Percentiles rank a stretch among this genome's conserved stretches.
Conservation (phyloP, 2,113 vertebrate genomes). For the Emydura subglobosa region DNA sequence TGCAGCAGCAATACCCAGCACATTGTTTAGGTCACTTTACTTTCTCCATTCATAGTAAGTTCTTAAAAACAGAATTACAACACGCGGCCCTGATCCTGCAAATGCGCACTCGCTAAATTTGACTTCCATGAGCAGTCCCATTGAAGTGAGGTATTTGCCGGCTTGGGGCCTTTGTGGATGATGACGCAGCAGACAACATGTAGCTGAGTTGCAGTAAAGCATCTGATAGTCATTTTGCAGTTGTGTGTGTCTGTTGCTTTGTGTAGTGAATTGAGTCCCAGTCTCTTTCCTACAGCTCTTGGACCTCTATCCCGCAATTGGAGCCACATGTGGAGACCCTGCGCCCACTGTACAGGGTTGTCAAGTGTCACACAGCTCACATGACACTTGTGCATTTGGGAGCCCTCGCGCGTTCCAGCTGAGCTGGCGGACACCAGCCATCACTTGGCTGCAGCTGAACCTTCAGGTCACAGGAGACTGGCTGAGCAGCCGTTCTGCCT, state of each 20-base stretch:
- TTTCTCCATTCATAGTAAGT: no score
- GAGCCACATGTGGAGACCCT: background rate
- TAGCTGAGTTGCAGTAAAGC: accelerated
- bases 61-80: no score
- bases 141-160: no score
- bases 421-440: accelerated
- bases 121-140: no score
- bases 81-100: background rate
- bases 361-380: background rate
- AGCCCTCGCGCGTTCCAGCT: background rate
- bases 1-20: background rate
- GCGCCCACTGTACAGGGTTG: background rate
- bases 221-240: background rate
- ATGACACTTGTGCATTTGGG: background rate
- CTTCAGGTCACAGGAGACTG: accelerated
- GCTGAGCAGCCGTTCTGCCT: no score
- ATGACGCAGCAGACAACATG: accelerated
- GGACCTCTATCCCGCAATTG: background rate
- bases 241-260: background rate
- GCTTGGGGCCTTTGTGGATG: background rate
- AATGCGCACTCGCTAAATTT: no score
- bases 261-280: background rate
- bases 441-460: background rate
- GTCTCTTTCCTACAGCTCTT: background rate
- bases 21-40: no score